Evolutionary conservation across 2,797 vertebrate genomes (phyloP).

Genomic region (Rachycentron canadum): DNA sequence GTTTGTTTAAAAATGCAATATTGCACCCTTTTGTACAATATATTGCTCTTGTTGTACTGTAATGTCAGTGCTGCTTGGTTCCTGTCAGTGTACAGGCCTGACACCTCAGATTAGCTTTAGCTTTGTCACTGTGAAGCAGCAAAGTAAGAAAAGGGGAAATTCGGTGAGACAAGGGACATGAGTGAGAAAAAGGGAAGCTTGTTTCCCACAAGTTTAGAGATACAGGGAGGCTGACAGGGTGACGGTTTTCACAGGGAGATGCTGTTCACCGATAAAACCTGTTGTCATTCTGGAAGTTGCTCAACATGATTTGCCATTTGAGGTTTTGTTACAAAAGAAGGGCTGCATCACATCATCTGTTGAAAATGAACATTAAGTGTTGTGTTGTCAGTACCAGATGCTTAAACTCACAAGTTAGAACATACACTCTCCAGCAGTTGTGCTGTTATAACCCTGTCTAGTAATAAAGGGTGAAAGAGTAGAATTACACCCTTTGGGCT

Average conservation of each 20-base stretch:
- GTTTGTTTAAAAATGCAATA: neutral
- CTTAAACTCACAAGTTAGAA: conserved; percentile 16
- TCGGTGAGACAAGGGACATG: conserved; percentile 25
- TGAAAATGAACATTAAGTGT: conserved; percentile 11
- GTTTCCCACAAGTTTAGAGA: conserved; percentile 51
- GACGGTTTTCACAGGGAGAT: conserved; percentile 51
- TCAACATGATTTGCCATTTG: conserved; percentile 48
- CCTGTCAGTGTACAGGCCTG: conserved; percentile 13
- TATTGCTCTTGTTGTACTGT: neutral
- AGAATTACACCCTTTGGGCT: conserved; percentile 38
- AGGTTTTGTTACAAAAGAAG: conserved; percentile 60
- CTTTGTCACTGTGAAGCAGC: conserved; percentile 61
- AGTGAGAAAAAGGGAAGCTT: conserved; percentile 52
- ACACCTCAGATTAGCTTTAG: conserved; percentile 37
- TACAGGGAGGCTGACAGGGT: conserved; percentile 20
- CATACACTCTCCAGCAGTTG: neutral
- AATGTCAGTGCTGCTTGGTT: conserved; percentile 26
- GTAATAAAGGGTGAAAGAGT: conserved; percentile 5
- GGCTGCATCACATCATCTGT: conserved; percentile 27
- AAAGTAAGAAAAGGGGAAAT: conserved; percentile 67
- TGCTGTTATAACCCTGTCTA: conserved; percentile 8
- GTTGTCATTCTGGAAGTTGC: conserved; percentile 59
- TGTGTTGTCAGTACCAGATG: neutral
- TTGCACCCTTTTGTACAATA: neutral
- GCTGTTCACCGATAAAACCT: conserved; percentile 51